Evolutionary conservation across 2,113 vertebrate genomes (phyloP), one percentile per base, ranked within the genome.

Genomic region (Dolichallabes microphthalmus): DNA sequence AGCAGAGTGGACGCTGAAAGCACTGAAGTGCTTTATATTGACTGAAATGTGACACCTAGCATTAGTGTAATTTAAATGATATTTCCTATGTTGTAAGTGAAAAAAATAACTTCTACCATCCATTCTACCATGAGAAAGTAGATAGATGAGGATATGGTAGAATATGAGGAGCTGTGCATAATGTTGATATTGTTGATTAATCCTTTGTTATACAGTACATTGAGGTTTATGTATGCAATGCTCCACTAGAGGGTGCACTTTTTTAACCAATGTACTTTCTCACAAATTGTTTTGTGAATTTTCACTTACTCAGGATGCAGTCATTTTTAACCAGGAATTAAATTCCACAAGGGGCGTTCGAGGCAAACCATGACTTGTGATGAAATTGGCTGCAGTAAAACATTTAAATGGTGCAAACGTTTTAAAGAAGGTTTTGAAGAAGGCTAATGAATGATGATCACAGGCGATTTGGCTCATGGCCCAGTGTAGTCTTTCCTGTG

Each of bases 221-320:
- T 69, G 66, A 11, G 35, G 9, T 20, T 32, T 9, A 19, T 69
- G 66, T 39, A 69, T 82, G 2, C 19, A 9, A n/a, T 53, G 2
- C 20, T 57, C 61, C 83, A 85, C 60, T 78, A 85, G 83, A 35
- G 83, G 61, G 74, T 5, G 52, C 30, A 35, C 61, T 78, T 55
- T 32, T 50, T 52, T 66, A 64, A 66, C 35, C 19, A 63, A 19
- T 63, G 50, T 52, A 14, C n/a, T 53, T 17, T 19, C 55, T 20
- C 17, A n/a, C 32, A 1, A 50, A 64, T 14, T 69, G 17, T 53
- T 76, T 76, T 75, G 22, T 53, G 22, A 25, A 25, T 27, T 9
- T 57, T 15, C 15, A 27, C n/a, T 30, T 27, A 4, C 57, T 77
- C 14, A 22, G 27, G 10, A 55, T 35, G 58, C 17, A 19, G 17